phyloP scores from a whole-genome alignment of 2,797 vertebrate species.

The Dipus sagitta region DNA sequence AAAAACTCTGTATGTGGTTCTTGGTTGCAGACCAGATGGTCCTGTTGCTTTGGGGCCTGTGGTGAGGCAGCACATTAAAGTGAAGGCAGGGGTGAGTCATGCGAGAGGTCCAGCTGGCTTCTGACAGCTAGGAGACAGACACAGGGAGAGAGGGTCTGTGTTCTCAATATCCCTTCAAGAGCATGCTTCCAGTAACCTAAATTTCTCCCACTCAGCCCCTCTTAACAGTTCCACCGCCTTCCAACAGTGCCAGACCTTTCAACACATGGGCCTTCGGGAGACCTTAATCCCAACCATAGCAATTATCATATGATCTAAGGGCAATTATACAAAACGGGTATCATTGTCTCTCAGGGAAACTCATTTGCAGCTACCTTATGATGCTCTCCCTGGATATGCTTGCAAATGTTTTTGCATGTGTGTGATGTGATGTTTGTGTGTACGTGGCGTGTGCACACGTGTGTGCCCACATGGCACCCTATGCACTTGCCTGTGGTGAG shows the following conservation, averaged over 20 bases:
- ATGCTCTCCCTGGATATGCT: background rate
- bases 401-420: too few relatives aligned
- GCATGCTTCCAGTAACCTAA: too few relatives aligned
- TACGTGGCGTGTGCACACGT: too few relatives aligned
- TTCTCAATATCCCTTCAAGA: background rate
- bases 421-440: too few relatives aligned
- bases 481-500: too few relatives aligned
- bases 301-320: background rate
- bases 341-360: background rate
- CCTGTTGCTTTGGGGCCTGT: background rate
- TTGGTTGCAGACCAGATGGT: background rate
- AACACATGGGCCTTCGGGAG: background rate
- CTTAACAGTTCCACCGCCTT: background rate
- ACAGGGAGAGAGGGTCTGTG: background rate
- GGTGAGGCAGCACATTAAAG: background rate
- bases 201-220: background rate
- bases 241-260: background rate
- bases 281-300: background rate
- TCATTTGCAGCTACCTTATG: background rate
- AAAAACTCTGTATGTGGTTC: background rate
- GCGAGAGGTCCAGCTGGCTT: background rate
- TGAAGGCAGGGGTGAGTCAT: too few relatives aligned
- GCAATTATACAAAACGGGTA: background rate
- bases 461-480: too few relatives aligned
- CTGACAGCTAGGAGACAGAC: background rate